Conservation (phyloP, 2,888 invertebrate genomes). For the Boloria euphrosyne region DNA sequence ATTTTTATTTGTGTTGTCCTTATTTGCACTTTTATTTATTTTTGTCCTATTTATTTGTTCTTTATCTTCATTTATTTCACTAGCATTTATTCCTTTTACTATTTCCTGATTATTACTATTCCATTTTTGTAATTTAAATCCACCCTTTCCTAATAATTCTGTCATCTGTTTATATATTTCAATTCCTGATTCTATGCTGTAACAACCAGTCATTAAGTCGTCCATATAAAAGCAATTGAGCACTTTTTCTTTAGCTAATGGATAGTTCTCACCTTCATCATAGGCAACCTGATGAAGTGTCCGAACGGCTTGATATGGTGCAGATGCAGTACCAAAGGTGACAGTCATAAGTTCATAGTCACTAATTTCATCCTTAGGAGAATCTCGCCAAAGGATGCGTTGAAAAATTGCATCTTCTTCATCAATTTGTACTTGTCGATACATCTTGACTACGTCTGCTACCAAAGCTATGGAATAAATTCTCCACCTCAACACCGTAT, state of each 20-base stretch:
- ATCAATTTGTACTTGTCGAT: conserved; percentile 20
- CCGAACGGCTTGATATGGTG: conserved; percentile 40
- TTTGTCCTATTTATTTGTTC: background rate
- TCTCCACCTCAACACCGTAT: no score
- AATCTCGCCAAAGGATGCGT: conserved; percentile 24
- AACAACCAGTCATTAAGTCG: conserved; percentile 32
- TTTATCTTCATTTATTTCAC: background rate
- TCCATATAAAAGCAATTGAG: conserved; percentile 39
- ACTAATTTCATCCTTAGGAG: background rate
- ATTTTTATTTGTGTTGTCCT: background rate
- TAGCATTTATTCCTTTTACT: background rate
- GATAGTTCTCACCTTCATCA: conserved; percentile 29
- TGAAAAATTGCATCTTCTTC: conserved; percentile 24
- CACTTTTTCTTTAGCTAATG: conserved; percentile 29
- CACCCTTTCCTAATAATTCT: conserved; percentile 30
- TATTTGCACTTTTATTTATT: background rate
- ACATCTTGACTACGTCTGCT: conserved; percentile 30
- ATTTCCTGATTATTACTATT: background rate
- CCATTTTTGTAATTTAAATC: conserved; percentile 36
- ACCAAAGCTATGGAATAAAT: background rate
- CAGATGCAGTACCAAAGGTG: conserved; percentile 41
- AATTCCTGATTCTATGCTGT: conserved; percentile 26
- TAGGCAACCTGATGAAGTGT: conserved; percentile 36
- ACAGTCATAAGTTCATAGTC: conserved; percentile 16
- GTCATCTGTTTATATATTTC: conserved; percentile 16